Evolutionary conservation across 2,888 invertebrate species (phyloP).

Genomic region (Cephus rjabovi): DNA sequence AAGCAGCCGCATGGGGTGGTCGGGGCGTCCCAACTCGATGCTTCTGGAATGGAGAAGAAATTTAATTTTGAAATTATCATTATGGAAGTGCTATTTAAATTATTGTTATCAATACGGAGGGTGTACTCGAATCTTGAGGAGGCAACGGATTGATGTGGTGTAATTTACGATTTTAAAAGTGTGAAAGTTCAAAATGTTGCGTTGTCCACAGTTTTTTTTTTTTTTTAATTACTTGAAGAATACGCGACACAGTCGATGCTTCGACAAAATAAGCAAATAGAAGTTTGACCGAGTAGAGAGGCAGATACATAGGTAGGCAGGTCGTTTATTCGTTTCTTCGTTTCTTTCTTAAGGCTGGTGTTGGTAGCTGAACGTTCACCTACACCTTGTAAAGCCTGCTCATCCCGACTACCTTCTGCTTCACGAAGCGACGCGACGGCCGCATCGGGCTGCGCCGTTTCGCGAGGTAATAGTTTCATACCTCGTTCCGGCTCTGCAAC

Average conservation of each 20-base stretch:
- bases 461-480: conserved; percentile 66
- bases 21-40: too few species aligned
- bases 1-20: too few species aligned
- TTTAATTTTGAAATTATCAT: too few species aligned
- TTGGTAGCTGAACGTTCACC: background rate
- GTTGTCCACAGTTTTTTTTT: too few species aligned
- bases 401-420: background rate
- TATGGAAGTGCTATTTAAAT: too few species aligned
- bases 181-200: background rate
- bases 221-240: background rate
- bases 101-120: too few species aligned
- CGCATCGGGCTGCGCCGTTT: conserved; percentile 42
- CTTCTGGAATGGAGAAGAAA: too few species aligned
- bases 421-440: background rate
- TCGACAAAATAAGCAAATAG: background rate
- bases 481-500: conserved; percentile 66
- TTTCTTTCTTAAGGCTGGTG: background rate
- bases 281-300: background rate
- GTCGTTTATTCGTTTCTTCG: background rate
- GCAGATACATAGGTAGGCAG: background rate
- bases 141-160: background rate
- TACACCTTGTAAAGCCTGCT: background rate
- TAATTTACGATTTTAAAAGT: background rate
- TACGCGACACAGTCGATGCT: background rate
- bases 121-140: too few species aligned